Conservation (phyloP, 2,113 vertebrate species). For the Chaetodon trifascialis region DNA sequence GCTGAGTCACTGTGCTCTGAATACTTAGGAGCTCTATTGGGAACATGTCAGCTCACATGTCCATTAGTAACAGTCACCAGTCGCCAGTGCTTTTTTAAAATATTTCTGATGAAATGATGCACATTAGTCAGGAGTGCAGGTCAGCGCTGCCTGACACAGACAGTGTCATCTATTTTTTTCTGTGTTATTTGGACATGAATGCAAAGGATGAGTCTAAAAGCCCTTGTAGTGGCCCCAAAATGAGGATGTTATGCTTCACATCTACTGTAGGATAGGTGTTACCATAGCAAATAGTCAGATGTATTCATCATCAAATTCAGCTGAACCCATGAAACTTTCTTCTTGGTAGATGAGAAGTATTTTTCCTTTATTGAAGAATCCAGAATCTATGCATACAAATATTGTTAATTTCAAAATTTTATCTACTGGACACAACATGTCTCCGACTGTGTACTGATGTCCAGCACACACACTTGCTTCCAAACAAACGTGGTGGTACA, state of each 20-base stretch:
- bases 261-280: not conserved
- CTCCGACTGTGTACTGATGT: not conserved
- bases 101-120: constrained; percentile 25
- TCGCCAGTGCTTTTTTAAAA: not conserved
- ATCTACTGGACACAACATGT: no score
- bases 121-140: not conserved
- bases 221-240: not conserved
- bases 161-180: not conserved
- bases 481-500: not conserved
- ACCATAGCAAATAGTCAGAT: no score
- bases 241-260: not conserved
- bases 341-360: no score
- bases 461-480: not conserved
- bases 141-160: not conserved
- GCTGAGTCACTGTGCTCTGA: constrained; percentile 58
- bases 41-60: constrained; percentile 49
- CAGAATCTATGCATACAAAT: no score
- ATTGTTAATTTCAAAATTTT: no score
- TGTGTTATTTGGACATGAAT: constrained; percentile 27
- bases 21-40: constrained; percentile 58
- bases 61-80: constrained; percentile 7
- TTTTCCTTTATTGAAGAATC: no score
- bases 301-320: no score
- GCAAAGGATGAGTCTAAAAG: not conserved
- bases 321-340: no score